These are phyloP conservation scores for Pangasianodon hypophthalmus DNA, from an alignment of 2,113 vertebrate genomes.

Conservation along the genomic window DNA sequence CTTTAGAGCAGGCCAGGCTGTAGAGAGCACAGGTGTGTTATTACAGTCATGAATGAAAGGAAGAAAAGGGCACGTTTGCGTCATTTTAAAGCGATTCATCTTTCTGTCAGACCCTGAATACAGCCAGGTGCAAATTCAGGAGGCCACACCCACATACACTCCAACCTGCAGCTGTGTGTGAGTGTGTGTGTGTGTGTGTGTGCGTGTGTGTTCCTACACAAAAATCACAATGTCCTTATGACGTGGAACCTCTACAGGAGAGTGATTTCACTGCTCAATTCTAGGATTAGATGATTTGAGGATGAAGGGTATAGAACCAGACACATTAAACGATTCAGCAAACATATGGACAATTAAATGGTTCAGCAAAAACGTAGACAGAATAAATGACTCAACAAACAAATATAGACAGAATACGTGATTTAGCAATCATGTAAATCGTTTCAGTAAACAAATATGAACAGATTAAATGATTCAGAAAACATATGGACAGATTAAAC, in stretches of 20 bases:
- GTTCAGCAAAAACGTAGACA: not conserved
- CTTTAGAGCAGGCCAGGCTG: not conserved
- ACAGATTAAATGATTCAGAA: not conserved
- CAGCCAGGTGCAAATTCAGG: not conserved
- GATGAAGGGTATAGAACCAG: not conserved
- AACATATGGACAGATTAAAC: not conserved
- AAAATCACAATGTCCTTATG: not conserved
- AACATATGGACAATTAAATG: not conserved
- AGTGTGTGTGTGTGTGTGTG: not conserved
- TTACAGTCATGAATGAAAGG: not conserved
- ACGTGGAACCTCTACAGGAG: not conserved
- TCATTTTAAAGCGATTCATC: not conserved
- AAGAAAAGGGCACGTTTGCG: not conserved
- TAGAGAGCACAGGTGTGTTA: not conserved
- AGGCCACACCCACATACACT: constrained; percentile 11
- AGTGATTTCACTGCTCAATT: not conserved
- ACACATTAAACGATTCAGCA: not conserved
- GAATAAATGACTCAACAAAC: not conserved
- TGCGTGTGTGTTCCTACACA: not conserved
- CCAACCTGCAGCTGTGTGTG: constrained; percentile 19
- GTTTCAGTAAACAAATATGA: not conserved
- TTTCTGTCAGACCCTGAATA: not conserved
- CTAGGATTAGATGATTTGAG: not conserved
- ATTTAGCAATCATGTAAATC: no score
- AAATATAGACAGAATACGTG: not conserved